Conservation (phyloP, 1,140 invertebrate genomes). For the Metaphire vulgaris region DNA sequence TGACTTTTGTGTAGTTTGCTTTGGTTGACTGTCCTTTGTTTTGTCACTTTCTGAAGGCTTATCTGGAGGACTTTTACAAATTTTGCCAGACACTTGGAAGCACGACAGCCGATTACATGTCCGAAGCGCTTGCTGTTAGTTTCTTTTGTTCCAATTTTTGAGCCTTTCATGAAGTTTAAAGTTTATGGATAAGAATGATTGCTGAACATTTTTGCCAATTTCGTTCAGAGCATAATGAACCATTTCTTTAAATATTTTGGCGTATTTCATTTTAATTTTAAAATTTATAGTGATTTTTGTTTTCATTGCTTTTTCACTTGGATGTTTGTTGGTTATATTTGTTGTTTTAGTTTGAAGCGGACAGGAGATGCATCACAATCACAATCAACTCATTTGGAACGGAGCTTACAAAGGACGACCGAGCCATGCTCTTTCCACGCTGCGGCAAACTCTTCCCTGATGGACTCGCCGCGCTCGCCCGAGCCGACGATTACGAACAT, state of each 20-base stretch:
- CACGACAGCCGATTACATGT: conserved; percentile 98
- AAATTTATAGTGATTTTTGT: too few relatives aligned
- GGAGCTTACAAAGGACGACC: conserved; percentile 95
- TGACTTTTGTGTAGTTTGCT: too few relatives aligned
- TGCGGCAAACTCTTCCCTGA: conserved; percentile 96
- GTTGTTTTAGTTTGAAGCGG: conserved; percentile 99
- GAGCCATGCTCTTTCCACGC: conserved; percentile 92
- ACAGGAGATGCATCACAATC: conserved; percentile 96
- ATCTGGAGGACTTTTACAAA: conserved; percentile 95
- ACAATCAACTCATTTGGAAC: conserved; percentile 99
- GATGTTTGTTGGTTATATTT: too few relatives aligned
- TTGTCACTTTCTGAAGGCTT: conserved; percentile 62
- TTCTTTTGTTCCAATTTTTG: too few relatives aligned
- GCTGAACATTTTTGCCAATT: too few relatives aligned
- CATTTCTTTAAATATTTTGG: too few relatives aligned
- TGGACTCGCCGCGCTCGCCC: conserved; percentile 86
- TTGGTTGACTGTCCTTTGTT: too few relatives aligned
- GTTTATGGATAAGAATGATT: too few relatives aligned
- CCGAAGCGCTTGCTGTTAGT: conserved; percentile 95
- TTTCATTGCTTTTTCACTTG: too few relatives aligned
- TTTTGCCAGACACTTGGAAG: conserved; percentile 95
- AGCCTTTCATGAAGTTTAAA: too few relatives aligned
- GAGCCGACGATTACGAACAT: conserved; percentile 98
- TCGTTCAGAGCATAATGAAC: too few relatives aligned
- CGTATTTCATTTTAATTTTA: too few relatives aligned